Percentiles rank a stretch among this genome's conserved stretches.
These are phyloP conservation scores for Calidris pugnax DNA, from an alignment of 2,113 vertebrate genomes.

Conservation along the genomic window DNA sequence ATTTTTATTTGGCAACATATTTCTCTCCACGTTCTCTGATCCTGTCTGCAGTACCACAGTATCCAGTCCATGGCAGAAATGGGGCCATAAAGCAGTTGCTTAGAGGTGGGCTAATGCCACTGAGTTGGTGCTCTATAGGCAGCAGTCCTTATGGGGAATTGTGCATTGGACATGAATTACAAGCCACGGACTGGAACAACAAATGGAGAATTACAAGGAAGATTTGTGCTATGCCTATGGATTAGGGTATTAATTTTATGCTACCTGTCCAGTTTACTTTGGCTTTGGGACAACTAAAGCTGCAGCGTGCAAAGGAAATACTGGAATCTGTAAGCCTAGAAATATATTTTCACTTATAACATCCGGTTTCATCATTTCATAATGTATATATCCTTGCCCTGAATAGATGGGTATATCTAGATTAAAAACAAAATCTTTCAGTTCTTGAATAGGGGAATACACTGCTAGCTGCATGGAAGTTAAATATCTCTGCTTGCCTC, in stretches of 20 bases:
- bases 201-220: not conserved
- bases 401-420: not conserved
- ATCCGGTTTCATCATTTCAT: not conserved
- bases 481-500: not conserved
- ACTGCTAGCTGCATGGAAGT: not conserved
- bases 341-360: not conserved
- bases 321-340: not conserved
- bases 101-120: not conserved
- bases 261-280: not conserved
- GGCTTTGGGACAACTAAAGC: not conserved
- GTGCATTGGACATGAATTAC: not conserved
- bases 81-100: not conserved
- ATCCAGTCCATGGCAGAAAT: not conserved
- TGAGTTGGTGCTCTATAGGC: not conserved
- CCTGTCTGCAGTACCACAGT: not conserved
- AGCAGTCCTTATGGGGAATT: not conserved
- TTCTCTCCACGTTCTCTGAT: not conserved
- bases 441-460: not conserved
- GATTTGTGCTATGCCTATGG: not conserved
- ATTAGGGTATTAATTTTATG: not conserved
- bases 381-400: not conserved
- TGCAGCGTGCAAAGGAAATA: not conserved
- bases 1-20: not conserved
- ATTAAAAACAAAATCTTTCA: not conserved
- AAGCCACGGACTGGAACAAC: not conserved